Conservation (phyloP, 2,888 invertebrate species). For the Neocrepidodera transversa region DNA sequence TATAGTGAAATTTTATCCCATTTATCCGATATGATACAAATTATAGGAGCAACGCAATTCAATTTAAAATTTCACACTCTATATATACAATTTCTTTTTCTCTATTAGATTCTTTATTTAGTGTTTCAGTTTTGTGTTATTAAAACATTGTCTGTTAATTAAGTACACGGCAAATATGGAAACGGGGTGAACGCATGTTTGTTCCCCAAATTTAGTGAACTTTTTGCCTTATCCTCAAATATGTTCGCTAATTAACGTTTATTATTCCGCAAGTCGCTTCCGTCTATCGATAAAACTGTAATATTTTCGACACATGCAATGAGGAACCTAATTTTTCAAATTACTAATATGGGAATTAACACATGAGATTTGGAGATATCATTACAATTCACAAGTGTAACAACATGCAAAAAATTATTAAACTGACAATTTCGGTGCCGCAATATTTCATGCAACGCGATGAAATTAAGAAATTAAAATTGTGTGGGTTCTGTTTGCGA, state of each 20-base stretch:
- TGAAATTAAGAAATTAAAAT: conserved; percentile 20
- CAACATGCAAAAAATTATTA: conserved; percentile 31
- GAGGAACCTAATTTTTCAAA: conserved; percentile 36
- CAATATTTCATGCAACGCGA: conserved; percentile 11
- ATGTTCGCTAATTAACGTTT: conserved; percentile 29
- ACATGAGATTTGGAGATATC: conserved; percentile 48
- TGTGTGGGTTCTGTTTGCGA: not conserved
- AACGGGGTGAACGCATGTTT: not conserved
- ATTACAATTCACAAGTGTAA: conserved; percentile 23
- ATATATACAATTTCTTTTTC: too few relatives aligned
- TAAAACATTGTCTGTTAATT: too few relatives aligned
- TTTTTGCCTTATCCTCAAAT: conserved; percentile 13
- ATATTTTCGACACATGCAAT: conserved; percentile 42
- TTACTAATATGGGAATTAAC: conserved; percentile 47
- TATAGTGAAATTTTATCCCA: too few relatives aligned
- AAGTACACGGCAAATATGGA: too few relatives aligned
- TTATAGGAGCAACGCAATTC: too few relatives aligned
- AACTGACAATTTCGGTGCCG: conserved; percentile 18
- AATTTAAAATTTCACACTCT: too few relatives aligned
- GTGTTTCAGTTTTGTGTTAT: too few relatives aligned
- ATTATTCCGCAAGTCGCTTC: conserved; percentile 8
- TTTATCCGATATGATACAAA: too few relatives aligned
- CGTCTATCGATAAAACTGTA: conserved; percentile 35
- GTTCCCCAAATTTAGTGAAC: not conserved
- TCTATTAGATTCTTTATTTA: too few relatives aligned